phyloP scores from a whole-genome alignment of 1,140 invertebrate species.

The Monomorium pharaonis region DNA sequence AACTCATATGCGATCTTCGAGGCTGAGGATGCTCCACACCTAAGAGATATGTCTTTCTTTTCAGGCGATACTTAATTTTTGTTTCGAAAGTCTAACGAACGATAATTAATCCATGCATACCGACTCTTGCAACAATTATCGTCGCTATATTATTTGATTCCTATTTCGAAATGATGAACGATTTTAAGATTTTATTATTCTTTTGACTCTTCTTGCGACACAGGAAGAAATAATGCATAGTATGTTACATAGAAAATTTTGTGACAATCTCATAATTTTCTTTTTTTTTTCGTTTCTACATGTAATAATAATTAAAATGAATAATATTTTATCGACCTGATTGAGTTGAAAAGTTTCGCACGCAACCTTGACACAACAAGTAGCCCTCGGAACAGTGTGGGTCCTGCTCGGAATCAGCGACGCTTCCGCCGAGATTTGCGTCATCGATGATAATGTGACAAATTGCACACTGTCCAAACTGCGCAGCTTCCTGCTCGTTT shows the following conservation, averaged over 20 bases:
- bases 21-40: background rate
- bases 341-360: slow-evolving; percentile 72
- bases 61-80: background rate
- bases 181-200: background rate
- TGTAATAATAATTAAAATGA: background rate
- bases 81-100: background rate
- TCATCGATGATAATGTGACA: slow-evolving; percentile 74
- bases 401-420: slow-evolving; percentile 58
- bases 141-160: background rate
- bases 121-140: background rate
- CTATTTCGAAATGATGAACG: background rate
- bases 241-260: background rate
- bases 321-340: slow-evolving; percentile 72
- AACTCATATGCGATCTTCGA: slow-evolving; percentile 24
- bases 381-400: slow-evolving; percentile 71
- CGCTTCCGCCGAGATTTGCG: slow-evolving; percentile 44
- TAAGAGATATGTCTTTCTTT: background rate
- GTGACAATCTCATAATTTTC: background rate
- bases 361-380: slow-evolving; percentile 77
- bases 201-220: background rate
- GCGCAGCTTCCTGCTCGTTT: slow-evolving; percentile 51
- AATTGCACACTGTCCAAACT: slow-evolving; percentile 74
- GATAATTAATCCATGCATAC: background rate
- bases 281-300: background rate
- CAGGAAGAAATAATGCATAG: background rate